phyloP scores from a whole-genome alignment of 1,140 invertebrate genomes.

The Camponotus floridanus region DNA sequence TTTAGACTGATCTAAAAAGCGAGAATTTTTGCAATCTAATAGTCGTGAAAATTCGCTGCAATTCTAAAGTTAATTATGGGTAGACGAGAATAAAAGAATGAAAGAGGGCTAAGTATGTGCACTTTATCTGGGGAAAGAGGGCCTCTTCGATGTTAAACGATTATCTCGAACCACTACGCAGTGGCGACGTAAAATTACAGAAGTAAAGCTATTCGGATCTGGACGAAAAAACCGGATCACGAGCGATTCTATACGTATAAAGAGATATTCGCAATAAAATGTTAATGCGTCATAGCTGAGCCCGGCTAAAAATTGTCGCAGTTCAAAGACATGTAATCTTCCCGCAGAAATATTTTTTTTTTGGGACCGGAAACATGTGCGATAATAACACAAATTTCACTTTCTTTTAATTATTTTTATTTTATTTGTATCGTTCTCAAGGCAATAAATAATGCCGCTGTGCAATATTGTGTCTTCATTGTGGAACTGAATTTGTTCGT shows the following conservation, averaged over 20 bases:
- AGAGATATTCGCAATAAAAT: slow-evolving; percentile 65
- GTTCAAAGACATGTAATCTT: slow-evolving; percentile 22
- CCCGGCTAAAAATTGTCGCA: slow-evolving; percentile 63
- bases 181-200: slow-evolving; percentile 55
- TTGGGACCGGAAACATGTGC: slow-evolving; percentile 23
- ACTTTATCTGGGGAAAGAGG: background rate
- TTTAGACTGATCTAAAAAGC: background rate
- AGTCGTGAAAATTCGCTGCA: background rate
- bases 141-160: background rate
- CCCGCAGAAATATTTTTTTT: background rate
- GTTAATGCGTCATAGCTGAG: slow-evolving; percentile 14
- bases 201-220: slow-evolving; percentile 66
- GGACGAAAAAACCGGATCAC: slow-evolving; percentile 69
- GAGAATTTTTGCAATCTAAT: background rate
- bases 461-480: background rate
- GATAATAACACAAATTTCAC: slow-evolving; percentile 44
- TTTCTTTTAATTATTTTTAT: slow-evolving; percentile 64
- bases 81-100: background rate
- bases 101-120: background rate
- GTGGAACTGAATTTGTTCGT: background rate
- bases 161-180: slow-evolving; percentile 57
- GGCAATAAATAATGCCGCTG: slow-evolving; percentile 53
- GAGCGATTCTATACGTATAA: slow-evolving; percentile 61
- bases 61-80: slow-evolving; percentile 1
- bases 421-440: slow-evolving; percentile 63